These are phyloP conservation scores for Neopelma chrysocephalum DNA, from an alignment of 2,797 vertebrate species.

Conservation along the genomic window DNA sequence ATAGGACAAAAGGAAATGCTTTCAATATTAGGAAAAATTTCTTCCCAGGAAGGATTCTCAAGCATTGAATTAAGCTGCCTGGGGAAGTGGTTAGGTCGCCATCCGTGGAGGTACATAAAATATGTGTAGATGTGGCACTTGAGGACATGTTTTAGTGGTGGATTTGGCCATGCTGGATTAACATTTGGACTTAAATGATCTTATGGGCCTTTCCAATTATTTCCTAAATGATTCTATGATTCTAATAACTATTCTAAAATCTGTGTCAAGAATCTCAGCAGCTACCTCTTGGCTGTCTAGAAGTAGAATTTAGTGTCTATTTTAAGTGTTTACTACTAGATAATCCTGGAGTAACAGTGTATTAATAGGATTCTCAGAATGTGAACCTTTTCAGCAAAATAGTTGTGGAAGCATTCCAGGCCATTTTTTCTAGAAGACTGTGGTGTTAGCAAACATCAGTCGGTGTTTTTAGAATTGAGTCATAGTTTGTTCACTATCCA, in stretches of 20 bases:
- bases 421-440: neutral
- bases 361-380: neutral
- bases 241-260: neutral
- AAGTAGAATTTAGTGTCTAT: neutral
- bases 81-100: neutral
- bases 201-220: neutral
- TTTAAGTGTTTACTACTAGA: neutral
- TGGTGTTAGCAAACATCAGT: neutral
- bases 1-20: neutral
- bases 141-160: neutral
- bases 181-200: neutral
- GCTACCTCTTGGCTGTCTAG: neutral
- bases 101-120: neutral
- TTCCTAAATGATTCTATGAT: neutral
- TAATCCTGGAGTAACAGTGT: neutral
- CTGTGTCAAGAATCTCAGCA: neutral
- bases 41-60: neutral
- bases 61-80: neutral
- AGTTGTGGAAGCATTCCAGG: neutral
- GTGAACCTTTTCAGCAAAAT: neutral
- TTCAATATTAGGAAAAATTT: neutral
- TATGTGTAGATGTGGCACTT: neutral
- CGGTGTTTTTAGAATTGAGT: neutral
- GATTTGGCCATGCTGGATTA: neutral
- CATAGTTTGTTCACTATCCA: neutral